These are phyloP conservation scores for Drosophila dives DNA, from an alignment of 2,888 invertebrate species.

Conservation along the genomic window DNA sequence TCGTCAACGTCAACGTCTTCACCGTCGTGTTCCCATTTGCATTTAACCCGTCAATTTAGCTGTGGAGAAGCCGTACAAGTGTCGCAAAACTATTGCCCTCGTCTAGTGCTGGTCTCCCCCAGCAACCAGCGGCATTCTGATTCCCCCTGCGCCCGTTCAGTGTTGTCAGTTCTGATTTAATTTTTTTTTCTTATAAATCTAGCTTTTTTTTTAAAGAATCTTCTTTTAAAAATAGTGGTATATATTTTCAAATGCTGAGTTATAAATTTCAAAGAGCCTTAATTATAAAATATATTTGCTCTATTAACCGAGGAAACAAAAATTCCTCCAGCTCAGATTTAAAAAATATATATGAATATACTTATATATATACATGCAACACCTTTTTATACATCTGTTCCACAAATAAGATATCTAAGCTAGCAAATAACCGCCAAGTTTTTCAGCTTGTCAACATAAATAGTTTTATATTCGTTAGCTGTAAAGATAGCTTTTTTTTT, in stretches of 20 bases:
- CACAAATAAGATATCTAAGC: background rate
- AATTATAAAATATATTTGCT: no score
- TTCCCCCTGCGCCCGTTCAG: background rate
- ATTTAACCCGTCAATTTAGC: conserved; percentile 27
- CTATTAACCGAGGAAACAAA: no score
- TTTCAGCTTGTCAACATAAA: background rate
- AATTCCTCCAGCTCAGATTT: background rate
- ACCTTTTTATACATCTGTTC: no score
- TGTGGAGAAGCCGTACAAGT: conserved; percentile 68
- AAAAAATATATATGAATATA: background rate
- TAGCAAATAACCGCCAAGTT: background rate
- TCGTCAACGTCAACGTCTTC: background rate
- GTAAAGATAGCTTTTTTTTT: background rate
- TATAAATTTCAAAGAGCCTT: no score
- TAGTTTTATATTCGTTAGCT: background rate
- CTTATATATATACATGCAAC: background rate
- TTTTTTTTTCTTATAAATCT: background rate
- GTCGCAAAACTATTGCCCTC: conserved; percentile 32
- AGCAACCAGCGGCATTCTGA: conserved; percentile 3
- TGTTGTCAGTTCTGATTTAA: conserved; percentile 7
- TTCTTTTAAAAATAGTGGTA: background rate
- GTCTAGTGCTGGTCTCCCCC: conserved; percentile 15
- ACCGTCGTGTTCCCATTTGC: conserved; percentile 9
- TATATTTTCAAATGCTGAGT: no score
- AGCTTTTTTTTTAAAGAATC: background rate